Percentiles rank a stretch among this genome's conserved stretches.
phyloP scores from a whole-genome alignment of 1,140 invertebrate genomes.

The Amphibalanus amphitrite region DNA sequence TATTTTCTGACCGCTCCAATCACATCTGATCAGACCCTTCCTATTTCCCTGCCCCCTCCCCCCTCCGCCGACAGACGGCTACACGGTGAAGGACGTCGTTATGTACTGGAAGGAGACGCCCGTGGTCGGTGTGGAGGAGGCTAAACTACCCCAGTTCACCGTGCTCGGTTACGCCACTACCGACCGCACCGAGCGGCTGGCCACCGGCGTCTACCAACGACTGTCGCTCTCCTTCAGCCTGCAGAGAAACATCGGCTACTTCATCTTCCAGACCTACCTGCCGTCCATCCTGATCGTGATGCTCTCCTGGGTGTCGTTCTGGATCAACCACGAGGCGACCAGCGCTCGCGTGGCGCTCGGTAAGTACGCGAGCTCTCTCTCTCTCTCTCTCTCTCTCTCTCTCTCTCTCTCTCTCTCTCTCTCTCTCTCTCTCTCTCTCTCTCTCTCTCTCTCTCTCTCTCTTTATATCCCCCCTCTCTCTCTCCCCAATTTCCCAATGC shows the following conservation, averaged over 20 bases:
- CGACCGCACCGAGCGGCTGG: constrained; percentile 54
- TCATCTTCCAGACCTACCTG: constrained; percentile 65
- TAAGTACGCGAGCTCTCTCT: too few species aligned
- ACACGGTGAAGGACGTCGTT: constrained; percentile 89
- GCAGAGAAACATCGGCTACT: constrained; percentile 60
- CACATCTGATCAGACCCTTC: too few species aligned
- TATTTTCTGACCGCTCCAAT: too few species aligned
- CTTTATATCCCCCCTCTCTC: too few species aligned
- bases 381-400: too few species aligned
- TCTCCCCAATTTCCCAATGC: too few species aligned
- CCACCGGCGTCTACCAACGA: constrained; percentile 84
- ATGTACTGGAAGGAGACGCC: constrained; percentile 85
- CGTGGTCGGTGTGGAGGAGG: constrained; percentile 79
- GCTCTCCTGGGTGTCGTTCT: too few species aligned
- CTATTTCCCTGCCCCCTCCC: too few species aligned
- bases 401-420: too few species aligned
- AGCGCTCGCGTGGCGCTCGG: constrained; percentile 57
- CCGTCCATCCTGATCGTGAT: constrained; percentile 67
- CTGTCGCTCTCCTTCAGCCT: constrained; percentile 71
- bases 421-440: too few species aligned
- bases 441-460: too few species aligned
- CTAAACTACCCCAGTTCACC: constrained; percentile 86
- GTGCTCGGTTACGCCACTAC: constrained; percentile 86
- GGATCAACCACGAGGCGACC: too few species aligned
- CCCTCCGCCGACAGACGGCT: constrained; percentile 54